These are phyloP conservation scores for Chelidonichthys spinosus DNA, from an alignment of 2,797 vertebrate genomes.

Conservation along the genomic window DNA sequence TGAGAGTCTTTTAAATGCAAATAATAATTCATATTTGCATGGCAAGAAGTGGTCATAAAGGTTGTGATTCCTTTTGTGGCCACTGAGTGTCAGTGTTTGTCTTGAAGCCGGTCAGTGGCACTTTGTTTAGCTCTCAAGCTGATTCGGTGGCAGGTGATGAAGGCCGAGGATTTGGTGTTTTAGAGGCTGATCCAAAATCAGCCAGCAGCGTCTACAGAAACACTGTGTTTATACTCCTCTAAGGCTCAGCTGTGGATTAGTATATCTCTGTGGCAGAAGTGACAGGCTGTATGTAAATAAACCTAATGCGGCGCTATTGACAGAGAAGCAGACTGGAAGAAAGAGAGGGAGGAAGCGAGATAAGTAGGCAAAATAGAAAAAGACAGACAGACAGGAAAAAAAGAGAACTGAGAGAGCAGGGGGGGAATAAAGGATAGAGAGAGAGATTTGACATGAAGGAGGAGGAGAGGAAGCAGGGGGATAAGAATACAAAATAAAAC, in stretches of 20 bases:
- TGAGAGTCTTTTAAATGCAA: background rate
- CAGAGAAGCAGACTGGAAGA: conserved; percentile 27
- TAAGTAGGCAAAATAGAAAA: conserved; percentile 36
- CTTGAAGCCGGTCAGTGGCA: conserved; percentile 9
- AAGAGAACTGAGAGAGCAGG: background rate
- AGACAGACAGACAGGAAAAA: background rate
- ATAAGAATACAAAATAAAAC: conserved; percentile 12
- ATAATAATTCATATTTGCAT: background rate
- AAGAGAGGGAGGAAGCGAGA: conserved; percentile 12
- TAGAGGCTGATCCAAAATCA: conserved; percentile 51
- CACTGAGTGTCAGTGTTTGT: conserved; percentile 74
- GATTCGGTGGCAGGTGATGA: conserved; percentile 47
- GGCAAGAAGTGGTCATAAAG: too few relatives aligned
- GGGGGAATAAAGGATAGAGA: conserved; percentile 7
- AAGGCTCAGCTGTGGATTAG: conserved; percentile 57
- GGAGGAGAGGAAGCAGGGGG: conserved; percentile 15
- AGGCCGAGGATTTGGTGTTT: conserved; percentile 47
- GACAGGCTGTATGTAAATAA: conserved; percentile 62
- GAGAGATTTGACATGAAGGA: conserved; percentile 20
- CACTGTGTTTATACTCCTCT: conserved; percentile 43
- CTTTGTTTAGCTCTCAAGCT: conserved; percentile 32
- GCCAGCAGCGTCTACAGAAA: conserved; percentile 41
- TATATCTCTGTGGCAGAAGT: conserved; percentile 50
- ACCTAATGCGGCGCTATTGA: conserved; percentile 42
- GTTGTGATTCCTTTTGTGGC: conserved; percentile 30